These are phyloP conservation scores for Anas georgica DNA, from an alignment of 2,797 vertebrate species.

Conservation along the genomic window DNA sequence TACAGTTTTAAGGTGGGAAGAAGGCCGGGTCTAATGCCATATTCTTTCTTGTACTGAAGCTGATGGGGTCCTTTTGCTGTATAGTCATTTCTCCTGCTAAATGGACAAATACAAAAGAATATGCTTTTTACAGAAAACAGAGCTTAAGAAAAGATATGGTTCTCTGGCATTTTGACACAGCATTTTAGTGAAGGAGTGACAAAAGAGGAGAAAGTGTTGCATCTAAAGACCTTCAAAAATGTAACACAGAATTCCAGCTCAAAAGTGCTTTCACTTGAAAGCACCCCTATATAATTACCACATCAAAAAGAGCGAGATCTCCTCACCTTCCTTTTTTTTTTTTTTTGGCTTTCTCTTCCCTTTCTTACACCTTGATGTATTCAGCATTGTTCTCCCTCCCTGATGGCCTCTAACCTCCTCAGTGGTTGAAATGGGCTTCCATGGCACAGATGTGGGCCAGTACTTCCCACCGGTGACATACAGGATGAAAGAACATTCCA, in stretches of 20 bases:
- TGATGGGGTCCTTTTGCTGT: neutral
- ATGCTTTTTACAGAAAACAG: neutral
- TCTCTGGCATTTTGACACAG: neutral
- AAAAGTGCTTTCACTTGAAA: neutral
- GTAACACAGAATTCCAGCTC: neutral
- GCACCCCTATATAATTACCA: neutral
- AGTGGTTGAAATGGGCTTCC: accelerated
- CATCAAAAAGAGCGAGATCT: neutral
- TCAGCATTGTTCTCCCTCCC: neutral
- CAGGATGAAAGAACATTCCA: neutral
- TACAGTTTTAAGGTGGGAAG: neutral
- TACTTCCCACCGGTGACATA: neutral
- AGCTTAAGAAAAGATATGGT: neutral
- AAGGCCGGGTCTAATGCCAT: neutral
- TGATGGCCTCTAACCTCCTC: neutral
- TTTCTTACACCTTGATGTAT: neutral
- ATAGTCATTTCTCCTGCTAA: neutral
- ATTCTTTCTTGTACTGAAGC: neutral
- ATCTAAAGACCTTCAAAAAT: neutral
- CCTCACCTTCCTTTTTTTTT: neutral
- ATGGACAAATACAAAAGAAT: accelerated
- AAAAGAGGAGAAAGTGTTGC: neutral
- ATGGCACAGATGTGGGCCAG: neutral
- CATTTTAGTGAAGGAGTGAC: neutral
- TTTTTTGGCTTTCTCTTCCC: neutral